Evolutionary conservation across 2,113 vertebrate species (phyloP).

Genomic region (Prionailurus bengalensis): DNA sequence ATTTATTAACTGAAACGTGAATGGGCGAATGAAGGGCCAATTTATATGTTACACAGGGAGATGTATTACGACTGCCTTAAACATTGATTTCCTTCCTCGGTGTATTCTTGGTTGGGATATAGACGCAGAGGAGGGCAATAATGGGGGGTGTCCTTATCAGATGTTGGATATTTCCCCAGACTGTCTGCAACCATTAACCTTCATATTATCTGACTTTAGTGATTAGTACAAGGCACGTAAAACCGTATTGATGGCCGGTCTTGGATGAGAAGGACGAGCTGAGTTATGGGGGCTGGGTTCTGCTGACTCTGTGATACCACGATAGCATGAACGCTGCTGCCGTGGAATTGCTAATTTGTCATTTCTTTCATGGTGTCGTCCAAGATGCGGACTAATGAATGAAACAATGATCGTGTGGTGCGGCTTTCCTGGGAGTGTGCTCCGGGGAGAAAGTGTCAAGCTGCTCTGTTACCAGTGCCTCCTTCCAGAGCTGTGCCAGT

Average conservation of each 20-base stretch:
- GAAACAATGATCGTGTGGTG: constrained; percentile 81
- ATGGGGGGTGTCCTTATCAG: constrained; percentile 90
- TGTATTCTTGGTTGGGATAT: constrained; percentile 88
- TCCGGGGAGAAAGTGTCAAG: constrained; percentile 64
- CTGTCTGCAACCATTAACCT: constrained; percentile 93
- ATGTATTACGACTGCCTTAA: constrained; percentile 88
- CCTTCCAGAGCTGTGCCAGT: background rate
- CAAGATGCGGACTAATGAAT: constrained; percentile 88
- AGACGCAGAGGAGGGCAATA: constrained; percentile 86
- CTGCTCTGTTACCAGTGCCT: constrained; percentile 71
- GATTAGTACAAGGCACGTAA: constrained; percentile 92
- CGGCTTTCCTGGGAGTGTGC: background rate
- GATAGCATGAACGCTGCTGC: constrained; percentile 89
- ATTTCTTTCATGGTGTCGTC: constrained; percentile 90
- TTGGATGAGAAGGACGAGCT: constrained; percentile 86
- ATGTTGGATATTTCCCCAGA: constrained; percentile 90
- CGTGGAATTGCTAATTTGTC: constrained; percentile 91
- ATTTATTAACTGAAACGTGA: constrained; percentile 94
- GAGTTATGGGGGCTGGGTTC: constrained; percentile 89
- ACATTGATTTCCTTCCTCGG: constrained; percentile 91
- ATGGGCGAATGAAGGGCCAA: constrained; percentile 92
- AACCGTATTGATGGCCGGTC: constrained; percentile 89
- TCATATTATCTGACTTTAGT: constrained; percentile 93
- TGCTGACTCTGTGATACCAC: constrained; percentile 94
- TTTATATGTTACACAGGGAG: constrained; percentile 91